Percentiles rank a stretch among this genome's conserved stretches.
Evolutionary conservation across 2,113 vertebrate genomes (phyloP).

Genomic region (Serilophus lunatus): DNA sequence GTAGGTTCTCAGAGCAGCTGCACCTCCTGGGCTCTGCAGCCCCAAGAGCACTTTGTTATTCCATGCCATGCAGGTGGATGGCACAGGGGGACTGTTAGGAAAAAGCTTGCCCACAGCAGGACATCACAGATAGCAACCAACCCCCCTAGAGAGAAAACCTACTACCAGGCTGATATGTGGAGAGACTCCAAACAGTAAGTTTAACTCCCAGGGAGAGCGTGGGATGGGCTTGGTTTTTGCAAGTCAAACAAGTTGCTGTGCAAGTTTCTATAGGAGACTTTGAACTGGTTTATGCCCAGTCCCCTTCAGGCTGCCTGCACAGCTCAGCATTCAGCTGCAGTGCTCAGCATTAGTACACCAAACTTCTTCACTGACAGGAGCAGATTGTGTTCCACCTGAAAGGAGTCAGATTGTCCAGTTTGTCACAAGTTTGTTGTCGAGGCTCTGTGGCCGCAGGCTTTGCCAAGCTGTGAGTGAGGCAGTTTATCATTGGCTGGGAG

Average conservation of each 20-base stretch:
- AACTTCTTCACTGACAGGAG: not conserved
- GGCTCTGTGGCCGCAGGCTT: not conserved
- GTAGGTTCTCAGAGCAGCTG: accelerated
- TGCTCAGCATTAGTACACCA: not conserved
- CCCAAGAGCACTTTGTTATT: not conserved
- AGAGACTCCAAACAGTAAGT: not conserved
- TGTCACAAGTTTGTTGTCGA: not conserved
- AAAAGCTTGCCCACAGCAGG: not conserved
- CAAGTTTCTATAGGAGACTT: not conserved
- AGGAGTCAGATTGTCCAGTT: not conserved
- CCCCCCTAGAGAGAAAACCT: not conserved
- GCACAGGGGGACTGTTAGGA: not conserved
- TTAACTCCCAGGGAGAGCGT: not conserved
- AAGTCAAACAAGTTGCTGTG: not conserved
- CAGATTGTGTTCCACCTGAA: not conserved
- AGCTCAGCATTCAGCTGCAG: not conserved
- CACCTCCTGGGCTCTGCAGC: not conserved
- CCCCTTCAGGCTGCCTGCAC: not conserved
- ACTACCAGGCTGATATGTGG: not conserved
- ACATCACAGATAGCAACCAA: not conserved
- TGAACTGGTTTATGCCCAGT: not conserved
- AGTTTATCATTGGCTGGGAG: not conserved
- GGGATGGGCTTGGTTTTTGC: not conserved
- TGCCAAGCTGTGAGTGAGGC: not conserved
- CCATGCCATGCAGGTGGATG: not conserved